Base-by-base conservation (phyloP, 1,140 invertebrate genomes). In the Macrocentrus cingulum region DNA sequence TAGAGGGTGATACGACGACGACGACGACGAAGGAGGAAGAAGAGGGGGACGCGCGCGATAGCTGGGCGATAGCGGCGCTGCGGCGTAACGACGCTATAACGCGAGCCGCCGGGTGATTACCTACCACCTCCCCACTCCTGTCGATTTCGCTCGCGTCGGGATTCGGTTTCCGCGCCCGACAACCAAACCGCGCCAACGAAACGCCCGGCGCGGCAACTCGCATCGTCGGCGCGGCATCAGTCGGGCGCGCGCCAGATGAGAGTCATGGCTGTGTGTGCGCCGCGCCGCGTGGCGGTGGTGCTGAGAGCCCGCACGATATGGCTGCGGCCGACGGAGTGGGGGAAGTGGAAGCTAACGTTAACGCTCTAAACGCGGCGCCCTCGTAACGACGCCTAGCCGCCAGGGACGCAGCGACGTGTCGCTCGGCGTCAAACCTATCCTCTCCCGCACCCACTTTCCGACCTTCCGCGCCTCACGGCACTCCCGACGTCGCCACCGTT, bases 51-150 rank as follows among this genome's bases (percentile, higher is more conserved):
- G 44, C 6, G 41, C 15, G 36, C 7, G 13, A 32, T 44, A 20
- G 50, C 55, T 19, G 23, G 50, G 49, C 56, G 62, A 64, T 64
- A 64, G 59, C 59, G 52, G 46, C 55, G 62, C 55, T 64, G 62
- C 59, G 62, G 56, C 59, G 59, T 64, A 64, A 64, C 62, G 62
- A 64, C 62, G 59, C 62, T 64, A 64, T 64, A 64, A 64, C 62
- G 62, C 59, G 59, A 59, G 59, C 62, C 62, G 59, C 62, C 59
- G 62, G 62, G 62, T 64, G 62, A 64, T 64, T 64, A 64, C 62
- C 62, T 64, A 64, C 62, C 62, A 64, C 62, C 62, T 61, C 53
- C 25, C 15, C 36, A 37, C 39, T 42, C 22, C 39, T 32, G 39
- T 19, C 23, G 22, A 54, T 42, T 42, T 42, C 36, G 36, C 7